These are phyloP conservation scores for Drosophila melanogaster DNA, from an alignment of 1,140 invertebrate species.

Conservation along the genomic window Release_6_plus_ISO1_MT NT_033777.3:24762501-24763000, in stretches of 20 bases:
- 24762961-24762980: constrained; percentile 10
- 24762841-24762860: constrained; percentile 55
- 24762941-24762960: constrained; percentile 49
- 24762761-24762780: constrained; percentile 50
- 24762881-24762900: constrained; percentile 56
- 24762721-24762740: constrained; percentile 51
- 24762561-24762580: constrained; percentile 52
- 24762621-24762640: neutral
- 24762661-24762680: constrained; percentile 38
- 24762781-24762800: constrained; percentile 39
- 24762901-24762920: constrained; percentile 43
- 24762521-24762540: constrained; percentile 23
- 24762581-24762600: constrained; percentile 36
- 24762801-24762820: constrained; percentile 45
- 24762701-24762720: constrained; percentile 41
- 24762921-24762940: constrained; percentile 62
- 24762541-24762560: constrained; percentile 48
- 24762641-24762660: constrained; percentile 20
- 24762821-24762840: neutral
- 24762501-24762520: constrained; percentile 33
- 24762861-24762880: constrained; percentile 53
- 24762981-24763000: constrained; percentile 40
- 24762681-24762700: constrained; percentile 29
- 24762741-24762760: neutral
- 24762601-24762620: neutral